Conservation (phyloP, 2,797 vertebrate genomes). For the Falco naumanni region DNA sequence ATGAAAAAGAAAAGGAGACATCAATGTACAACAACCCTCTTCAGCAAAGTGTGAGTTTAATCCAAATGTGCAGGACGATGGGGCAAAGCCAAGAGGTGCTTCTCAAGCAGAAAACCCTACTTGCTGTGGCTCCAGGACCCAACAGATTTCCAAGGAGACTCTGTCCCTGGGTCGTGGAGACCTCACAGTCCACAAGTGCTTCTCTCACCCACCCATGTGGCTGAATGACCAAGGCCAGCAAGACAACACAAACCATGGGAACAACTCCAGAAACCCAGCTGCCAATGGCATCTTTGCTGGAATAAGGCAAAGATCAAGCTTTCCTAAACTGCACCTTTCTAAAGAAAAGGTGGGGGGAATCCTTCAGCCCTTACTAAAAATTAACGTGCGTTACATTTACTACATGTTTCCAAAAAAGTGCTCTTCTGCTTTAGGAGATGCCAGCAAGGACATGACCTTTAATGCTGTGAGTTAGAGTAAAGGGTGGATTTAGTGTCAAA, state of each 20-base stretch:
- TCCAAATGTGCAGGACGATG: rapidly evolving
- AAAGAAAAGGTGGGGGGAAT: neutral
- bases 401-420: neutral
- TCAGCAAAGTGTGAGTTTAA: neutral
- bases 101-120: neutral
- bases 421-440: neutral
- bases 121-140: neutral
- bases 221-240: neutral
- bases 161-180: neutral
- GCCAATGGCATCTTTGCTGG: neutral
- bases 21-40: neutral
- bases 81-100: neutral
- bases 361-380: neutral
- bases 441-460: neutral
- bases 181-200: rapidly evolving
- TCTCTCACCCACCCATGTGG: neutral
- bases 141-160: neutral
- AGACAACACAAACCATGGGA: neutral
- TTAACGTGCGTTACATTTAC: neutral
- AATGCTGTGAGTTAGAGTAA: neutral
- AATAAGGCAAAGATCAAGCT: neutral
- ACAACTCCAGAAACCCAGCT: neutral
- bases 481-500: neutral
- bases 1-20: neutral
- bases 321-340: neutral